A percentile compares a stretch with the other conserved stretches of the same genome.
Conservation (phyloP, 2,888 invertebrate genomes). For the Leptopterna dolabrata region DNA sequence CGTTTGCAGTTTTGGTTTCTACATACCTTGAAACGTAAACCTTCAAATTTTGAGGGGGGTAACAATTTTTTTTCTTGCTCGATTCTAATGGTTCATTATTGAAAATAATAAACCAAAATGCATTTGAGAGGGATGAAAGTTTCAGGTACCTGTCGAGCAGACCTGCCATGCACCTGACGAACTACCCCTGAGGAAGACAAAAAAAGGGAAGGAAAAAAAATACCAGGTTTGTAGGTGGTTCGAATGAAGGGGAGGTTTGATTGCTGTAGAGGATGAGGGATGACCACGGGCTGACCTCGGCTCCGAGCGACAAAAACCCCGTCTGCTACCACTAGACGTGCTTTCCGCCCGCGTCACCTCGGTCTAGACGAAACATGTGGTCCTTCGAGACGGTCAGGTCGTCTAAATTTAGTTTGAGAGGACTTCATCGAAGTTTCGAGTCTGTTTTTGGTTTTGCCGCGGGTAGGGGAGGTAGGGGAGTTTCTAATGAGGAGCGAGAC, state of each 20-base stretch:
- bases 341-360: not conserved
- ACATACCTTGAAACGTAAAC: too few species aligned
- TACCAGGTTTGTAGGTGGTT: not conserved
- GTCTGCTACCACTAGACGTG: slow-evolving; percentile 19
- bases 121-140: not conserved
- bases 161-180: slow-evolving; percentile 29
- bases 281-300: slow-evolving; percentile 36
- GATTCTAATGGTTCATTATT: too few species aligned
- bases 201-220: not conserved
- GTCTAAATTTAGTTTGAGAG: slow-evolving; percentile 31
- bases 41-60: too few species aligned
- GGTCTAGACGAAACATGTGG: slow-evolving; percentile 44
- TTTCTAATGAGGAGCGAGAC: not conserved
- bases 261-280: slow-evolving; percentile 5
- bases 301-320: not conserved
- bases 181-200: not conserved
- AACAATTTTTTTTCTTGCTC: too few species aligned
- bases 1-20: too few species aligned
- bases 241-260: slow-evolving; percentile 15
- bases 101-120: not conserved
- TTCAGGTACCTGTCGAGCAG: slow-evolving; percentile 32
- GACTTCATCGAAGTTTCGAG: not conserved
- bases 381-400: slow-evolving; percentile 24
- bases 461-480: too few species aligned
- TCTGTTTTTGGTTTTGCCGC: not conserved